Base-by-base conservation (phyloP, 2,888 invertebrate species). In the Axea sp. region DNA sequence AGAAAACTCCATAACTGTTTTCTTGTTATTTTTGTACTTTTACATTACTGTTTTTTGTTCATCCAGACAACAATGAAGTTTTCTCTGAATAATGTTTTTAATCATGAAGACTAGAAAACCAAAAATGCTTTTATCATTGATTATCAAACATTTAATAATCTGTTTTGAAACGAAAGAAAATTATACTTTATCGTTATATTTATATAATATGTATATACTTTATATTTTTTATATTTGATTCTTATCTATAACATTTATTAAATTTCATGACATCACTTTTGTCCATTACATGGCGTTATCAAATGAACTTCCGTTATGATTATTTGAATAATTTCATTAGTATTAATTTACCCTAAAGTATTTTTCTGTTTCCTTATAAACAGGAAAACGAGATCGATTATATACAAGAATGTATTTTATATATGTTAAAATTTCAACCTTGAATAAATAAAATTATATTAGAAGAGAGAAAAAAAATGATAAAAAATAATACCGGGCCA, bases 211-310 rank as follows among this genome's bases (percentile, higher is more conserved):
- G 11, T 37, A 11, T 39, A n/a, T 31, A 14, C 12, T 17, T 47
- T 14, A n/a, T 51, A 26, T 17, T 49, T 49, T 30, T 22, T 39
- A 15, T 51, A 43, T 28, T 64, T 7, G 26, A 1, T 55, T 55
- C 24, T 62, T 51, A 64, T 33, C 41, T 3, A 2, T 64, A 64
- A 64, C 64, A 64, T 51, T 64, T 14, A 64, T 28, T 64, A 24
- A 31, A 33, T 14, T 39, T 31, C 11, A 37, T 15, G 9, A 14
- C 15, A 17, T 28, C 39, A 62, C 43, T 64, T 45, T 45, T 33
- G 31, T 51, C 15, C 9, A 31, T 39, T 64, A 43, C 7, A 39
- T 64, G 26, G 31, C 49, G 31, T 39, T 49, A 31, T 62, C 49
- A 39, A 62, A 62, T 24, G 49, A 49, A 31, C 33, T 35, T 49